Evolutionary conservation across 2,888 invertebrate species (phyloP).

Genomic region (Stenoptilia bipunctidactyla): DNA sequence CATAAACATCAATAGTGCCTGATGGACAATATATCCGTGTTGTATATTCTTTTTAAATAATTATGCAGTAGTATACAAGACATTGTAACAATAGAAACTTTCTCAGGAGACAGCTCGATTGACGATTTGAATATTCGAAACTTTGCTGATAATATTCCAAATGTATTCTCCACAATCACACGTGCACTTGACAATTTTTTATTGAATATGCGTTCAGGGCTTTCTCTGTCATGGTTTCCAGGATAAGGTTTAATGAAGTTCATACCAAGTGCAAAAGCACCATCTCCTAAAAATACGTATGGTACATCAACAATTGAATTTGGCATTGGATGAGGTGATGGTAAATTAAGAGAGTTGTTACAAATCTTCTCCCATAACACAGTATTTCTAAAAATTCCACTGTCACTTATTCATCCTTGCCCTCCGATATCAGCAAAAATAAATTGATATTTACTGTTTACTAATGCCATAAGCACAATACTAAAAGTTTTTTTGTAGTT

Average conservation of each 20-base stretch:
- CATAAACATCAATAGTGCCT: no score
- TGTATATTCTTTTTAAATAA: conserved; percentile 10
- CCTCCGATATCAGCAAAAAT: conserved; percentile 15
- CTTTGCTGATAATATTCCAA: conserved; percentile 9
- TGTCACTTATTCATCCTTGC: conserved; percentile 13
- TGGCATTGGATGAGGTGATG: conserved; percentile 15
- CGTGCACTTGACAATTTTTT: conserved; percentile 9
- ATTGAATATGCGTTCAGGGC: conserved; percentile 14
- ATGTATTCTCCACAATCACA: conserved; percentile 12
- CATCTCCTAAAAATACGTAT: conserved; percentile 11
- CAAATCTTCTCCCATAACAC: conserved; percentile 11
- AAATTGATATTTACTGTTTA: conserved; percentile 24
- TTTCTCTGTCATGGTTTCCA: conserved; percentile 13
- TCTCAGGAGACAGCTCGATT: conserved; percentile 10
- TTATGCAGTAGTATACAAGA: conserved; percentile 14
- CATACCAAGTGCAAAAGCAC: conserved; percentile 16
- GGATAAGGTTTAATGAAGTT: conserved; percentile 19
- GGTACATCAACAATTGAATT: conserved; percentile 12
- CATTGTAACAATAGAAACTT: conserved; percentile 10
- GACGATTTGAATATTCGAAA: conserved; percentile 12
- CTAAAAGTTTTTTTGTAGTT: conserved; percentile 21
- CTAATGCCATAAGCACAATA: conserved; percentile 23
- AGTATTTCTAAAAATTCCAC: conserved; percentile 9
- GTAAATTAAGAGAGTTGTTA: conserved; percentile 16
- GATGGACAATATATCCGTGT: background rate